Percentiles rank a stretch among this genome's conserved stretches.
phyloP scores from a whole-genome alignment of 1,140 invertebrate species.

The Drosophila miranda region DNA sequence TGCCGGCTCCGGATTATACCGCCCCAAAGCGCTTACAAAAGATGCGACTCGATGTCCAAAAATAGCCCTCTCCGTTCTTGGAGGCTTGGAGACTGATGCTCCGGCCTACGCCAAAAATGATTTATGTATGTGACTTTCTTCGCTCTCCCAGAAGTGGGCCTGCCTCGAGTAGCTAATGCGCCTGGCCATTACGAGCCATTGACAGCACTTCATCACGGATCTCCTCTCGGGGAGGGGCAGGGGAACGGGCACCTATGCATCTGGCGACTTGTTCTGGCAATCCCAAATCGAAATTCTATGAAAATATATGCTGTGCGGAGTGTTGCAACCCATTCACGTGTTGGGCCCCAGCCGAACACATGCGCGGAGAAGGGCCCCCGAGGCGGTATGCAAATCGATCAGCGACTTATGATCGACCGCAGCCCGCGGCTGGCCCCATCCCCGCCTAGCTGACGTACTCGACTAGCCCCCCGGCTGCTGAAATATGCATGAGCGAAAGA shows the following conservation, averaged over 20 bases:
- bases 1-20: constrained; percentile 1
- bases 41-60: constrained; percentile 59
- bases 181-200: too few species aligned
- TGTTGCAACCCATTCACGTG: constrained; percentile 59
- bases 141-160: constrained; percentile 34
- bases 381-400: constrained; percentile 53
- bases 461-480: constrained; percentile 28
- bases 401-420: constrained; percentile 10
- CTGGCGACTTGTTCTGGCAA: too few species aligned
- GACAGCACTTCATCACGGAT: too few species aligned
- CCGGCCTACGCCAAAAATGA: constrained; percentile 61
- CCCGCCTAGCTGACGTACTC: constrained; percentile 23
- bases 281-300: constrained; percentile 14
- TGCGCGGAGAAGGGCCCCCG: constrained; percentile 18
- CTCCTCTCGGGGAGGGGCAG: too few species aligned
- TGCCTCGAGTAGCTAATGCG: constrained; percentile 14
- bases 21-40: constrained; percentile 17
- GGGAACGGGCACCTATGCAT: neutral
- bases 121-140: constrained; percentile 79
- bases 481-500: constrained; percentile 73
- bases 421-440: neutral
- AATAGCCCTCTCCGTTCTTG: constrained; percentile 46
- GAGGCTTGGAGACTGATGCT: constrained; percentile 10
- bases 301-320: constrained; percentile 47
- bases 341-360: constrained; percentile 29